Base-by-base conservation (phyloP, 2,888 invertebrate species). In the Lithophane socia region DNA sequence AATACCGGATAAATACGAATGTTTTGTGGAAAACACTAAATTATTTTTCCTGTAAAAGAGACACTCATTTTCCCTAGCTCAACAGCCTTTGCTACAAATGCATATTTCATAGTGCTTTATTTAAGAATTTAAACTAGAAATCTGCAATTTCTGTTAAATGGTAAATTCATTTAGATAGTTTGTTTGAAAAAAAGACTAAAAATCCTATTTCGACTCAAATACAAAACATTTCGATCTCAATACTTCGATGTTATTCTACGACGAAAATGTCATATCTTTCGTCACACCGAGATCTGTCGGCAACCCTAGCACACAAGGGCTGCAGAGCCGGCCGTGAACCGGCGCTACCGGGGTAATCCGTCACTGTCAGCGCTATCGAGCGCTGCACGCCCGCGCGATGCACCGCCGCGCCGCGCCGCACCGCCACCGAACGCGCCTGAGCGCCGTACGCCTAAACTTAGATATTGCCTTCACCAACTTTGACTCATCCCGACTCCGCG, bases 391-490 rank as follows among this genome's bases (percentile, higher is more conserved):
- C 93, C 94, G 93, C 88, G 90, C 91, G 87, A 84, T 91, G 87
- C 86, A 87, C 82, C 87, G 85, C 83, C 88, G 82, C 81, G 58
- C 63, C 85, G 77, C 78, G 21, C 75, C 87, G 86, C 86, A 73
- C 86, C 80, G 85, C 75, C 54, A 24, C 73, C 80, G 78, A 88
- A 80, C 86, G 88, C 89, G 83, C 89, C 82, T 82, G 75, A 82
- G 77, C 80, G 77, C 81, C 92, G 93, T 74, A 74, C 76, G 74
- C 83, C 93, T 94, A 94, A 95, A 95, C 94, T 95, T 95, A 94
- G 95, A 95, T 95, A 95, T 95, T 94, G 94, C 94, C 94, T 95
- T 94, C 92, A 94, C 93, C 92, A 95, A 95, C 93, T 95, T 94
- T 93, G 94, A 95, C 94, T 94, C 94, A 94, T 95, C 93, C 91